Evolutionary conservation across 2,888 invertebrate species (phyloP).

Genomic region (Agrochola lota): DNA sequence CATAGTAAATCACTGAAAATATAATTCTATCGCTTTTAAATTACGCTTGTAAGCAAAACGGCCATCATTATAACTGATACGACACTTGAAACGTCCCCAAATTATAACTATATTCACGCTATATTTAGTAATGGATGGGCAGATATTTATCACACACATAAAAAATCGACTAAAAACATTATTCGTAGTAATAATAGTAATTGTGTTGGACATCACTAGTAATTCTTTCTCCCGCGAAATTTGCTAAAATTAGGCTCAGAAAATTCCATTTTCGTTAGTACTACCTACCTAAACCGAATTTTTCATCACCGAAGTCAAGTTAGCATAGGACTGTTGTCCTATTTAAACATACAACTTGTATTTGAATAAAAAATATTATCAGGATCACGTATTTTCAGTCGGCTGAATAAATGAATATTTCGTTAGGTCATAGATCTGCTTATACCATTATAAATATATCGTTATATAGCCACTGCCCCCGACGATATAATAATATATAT

Average conservation of each 20-base stretch:
- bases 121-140: constrained; percentile 5
- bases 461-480: constrained; percentile 42
- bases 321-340: not conserved
- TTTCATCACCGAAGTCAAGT: not conserved
- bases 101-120: constrained; percentile 25
- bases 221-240: constrained; percentile 5
- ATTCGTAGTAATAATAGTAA: not conserved
- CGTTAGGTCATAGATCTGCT: not conserved
- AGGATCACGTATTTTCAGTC: not conserved
- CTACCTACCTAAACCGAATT: not conserved
- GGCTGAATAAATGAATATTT: not conserved
- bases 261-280: not conserved
- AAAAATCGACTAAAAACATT: constrained; percentile 24
- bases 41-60: constrained; percentile 59
- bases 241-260: not conserved
- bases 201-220: constrained; percentile 28
- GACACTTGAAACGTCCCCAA: constrained; percentile 53
- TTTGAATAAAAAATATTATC: not conserved
- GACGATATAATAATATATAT: constrained; percentile 45
- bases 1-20: not conserved
- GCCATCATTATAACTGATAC: constrained; percentile 63
- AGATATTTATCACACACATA: not conserved
- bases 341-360: not conserved
- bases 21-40: not conserved
- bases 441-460: constrained; percentile 15